Evolutionary conservation across 2,888 invertebrate species (phyloP).

Genomic region (Drosophila robusta): DNA sequence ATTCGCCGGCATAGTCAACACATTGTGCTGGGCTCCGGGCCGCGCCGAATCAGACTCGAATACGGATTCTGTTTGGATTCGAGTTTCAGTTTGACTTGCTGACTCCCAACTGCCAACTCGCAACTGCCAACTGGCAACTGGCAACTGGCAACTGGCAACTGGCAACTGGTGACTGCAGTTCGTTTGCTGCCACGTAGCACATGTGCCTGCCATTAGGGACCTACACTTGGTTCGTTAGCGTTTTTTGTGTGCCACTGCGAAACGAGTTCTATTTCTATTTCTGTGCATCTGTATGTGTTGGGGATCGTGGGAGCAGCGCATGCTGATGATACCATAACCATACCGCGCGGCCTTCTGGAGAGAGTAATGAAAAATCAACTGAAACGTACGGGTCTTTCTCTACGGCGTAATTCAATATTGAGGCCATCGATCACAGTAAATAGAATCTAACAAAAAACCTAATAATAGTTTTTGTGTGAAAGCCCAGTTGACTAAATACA

Average conservation of each 20-base stretch:
- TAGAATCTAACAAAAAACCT: neutral
- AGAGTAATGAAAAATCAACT: constrained; percentile 6
- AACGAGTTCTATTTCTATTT: constrained; percentile 48
- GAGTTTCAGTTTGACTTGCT: constrained; percentile 30
- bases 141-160: constrained; percentile 6
- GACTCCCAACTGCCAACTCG: constrained; percentile 11
- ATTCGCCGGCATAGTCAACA: constrained; percentile 50
- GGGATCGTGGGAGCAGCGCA: constrained; percentile 60
- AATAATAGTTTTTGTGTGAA: neutral
- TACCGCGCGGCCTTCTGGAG: constrained; percentile 3
- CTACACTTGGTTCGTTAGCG: constrained; percentile 78
- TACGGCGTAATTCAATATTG: neutral
- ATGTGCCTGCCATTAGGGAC: constrained; percentile 76
- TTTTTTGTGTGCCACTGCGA: constrained; percentile 48
- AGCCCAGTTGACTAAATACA: neutral
- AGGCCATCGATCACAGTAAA: constrained; percentile 10
- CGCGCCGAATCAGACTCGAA: constrained; percentile 1
- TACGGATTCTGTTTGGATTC: constrained; percentile 24
- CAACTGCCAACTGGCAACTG: constrained; percentile 1
- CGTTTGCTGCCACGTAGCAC: constrained; percentile 75
- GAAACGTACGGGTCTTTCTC: neutral
- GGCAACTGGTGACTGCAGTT: constrained; percentile 58
- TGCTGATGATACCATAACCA: constrained; percentile 39
- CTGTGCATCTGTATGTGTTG: constrained; percentile 29
- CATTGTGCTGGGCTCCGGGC: constrained; percentile 20